Base-by-base conservation (phyloP, 2,113 vertebrate genomes). In the Choloepus hoffmanni region DNA sequence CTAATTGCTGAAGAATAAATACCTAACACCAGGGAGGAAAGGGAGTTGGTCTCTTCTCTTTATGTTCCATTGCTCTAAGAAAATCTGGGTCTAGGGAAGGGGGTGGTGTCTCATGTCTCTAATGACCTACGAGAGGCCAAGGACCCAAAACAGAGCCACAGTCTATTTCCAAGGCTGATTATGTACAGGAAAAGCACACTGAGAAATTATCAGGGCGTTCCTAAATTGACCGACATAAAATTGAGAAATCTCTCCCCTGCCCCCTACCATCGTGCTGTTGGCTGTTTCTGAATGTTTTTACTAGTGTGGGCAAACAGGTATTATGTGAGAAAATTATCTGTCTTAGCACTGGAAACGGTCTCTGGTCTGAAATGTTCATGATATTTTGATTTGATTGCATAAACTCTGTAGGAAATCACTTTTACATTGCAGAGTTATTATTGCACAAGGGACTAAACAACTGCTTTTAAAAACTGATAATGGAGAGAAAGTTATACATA, bases 311-410 rank as follows among this genome's bases (percentile, higher is more conserved):
- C 26, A 67, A 92, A 53, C 3, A 55, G 19, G 26, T 26, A 14
- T 70, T 67, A 89, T 28, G 33, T 14, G 72, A 91, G 85, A 88
- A 95, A 89, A 76, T 72, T 6, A 36, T 55, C 15, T 72, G 4
- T 8, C 24, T 68, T 14, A 12, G 30, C 11, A 7, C 1, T 19
- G 24, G 67, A 48, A 5, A 53, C 23, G 36, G 21, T 83, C 30
- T 24, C 60, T 67, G 36, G 43, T 68, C 30, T 95, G n/a, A 82
- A 86, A 36, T 68, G 30, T 86, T 76, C 21, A 30, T 90, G 53
- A 68, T 55, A 76, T 89, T 94, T 60, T 88, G 89, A 96, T 68
- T 28, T n/a, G 77, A 16, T 62, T 88, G 62, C 36, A 60, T 60
- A 65, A 63, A 65, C 23, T 79, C 23, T 36, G 0, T 48, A 68